A percentile compares a stretch with the other conserved stretches of the same genome.
phyloP scores from a whole-genome alignment of 1,140 invertebrate species.

The Atta cephalotes region DNA sequence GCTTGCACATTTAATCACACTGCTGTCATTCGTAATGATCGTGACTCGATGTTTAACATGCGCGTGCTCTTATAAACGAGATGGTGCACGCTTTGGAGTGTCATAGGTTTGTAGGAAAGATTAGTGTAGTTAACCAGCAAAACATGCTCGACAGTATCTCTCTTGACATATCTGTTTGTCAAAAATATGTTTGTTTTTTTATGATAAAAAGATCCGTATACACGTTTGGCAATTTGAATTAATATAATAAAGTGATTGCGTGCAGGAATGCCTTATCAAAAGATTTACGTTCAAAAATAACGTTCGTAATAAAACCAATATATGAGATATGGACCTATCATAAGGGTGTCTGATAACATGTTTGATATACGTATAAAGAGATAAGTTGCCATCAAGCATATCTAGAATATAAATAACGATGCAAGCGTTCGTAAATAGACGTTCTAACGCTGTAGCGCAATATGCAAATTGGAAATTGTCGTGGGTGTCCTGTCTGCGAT shows the following conservation, averaged over 20 bases:
- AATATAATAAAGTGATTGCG: not conserved
- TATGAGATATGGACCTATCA: constrained; percentile 1
- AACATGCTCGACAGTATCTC: constrained; percentile 8
- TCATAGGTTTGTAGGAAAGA: constrained; percentile 38
- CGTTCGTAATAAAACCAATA: not conserved
- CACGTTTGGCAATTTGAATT: too few relatives aligned
- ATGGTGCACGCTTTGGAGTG: not conserved
- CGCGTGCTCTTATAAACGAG: constrained; percentile 11
- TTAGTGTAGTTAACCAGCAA: constrained; percentile 33
- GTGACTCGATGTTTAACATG: constrained; percentile 15
- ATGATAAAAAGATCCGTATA: not conserved
- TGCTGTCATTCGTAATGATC: constrained; percentile 47
- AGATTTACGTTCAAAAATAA: constrained; percentile 18
- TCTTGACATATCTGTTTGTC: not conserved
- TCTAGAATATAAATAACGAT: constrained; percentile 51
- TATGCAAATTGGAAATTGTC: constrained; percentile 45
- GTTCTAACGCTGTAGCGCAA: constrained; percentile 31
- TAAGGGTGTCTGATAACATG: constrained; percentile 37
- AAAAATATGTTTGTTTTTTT: not conserved
- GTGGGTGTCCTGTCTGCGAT: constrained; percentile 40
- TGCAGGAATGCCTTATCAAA: not conserved
- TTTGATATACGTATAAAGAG: not conserved
- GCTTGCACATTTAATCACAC: constrained; percentile 16
- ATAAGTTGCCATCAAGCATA: constrained; percentile 21
- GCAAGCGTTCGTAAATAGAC: constrained; percentile 54